phyloP scores from a whole-genome alignment of 2,797 vertebrate genomes.

The Momotus momota region DNA sequence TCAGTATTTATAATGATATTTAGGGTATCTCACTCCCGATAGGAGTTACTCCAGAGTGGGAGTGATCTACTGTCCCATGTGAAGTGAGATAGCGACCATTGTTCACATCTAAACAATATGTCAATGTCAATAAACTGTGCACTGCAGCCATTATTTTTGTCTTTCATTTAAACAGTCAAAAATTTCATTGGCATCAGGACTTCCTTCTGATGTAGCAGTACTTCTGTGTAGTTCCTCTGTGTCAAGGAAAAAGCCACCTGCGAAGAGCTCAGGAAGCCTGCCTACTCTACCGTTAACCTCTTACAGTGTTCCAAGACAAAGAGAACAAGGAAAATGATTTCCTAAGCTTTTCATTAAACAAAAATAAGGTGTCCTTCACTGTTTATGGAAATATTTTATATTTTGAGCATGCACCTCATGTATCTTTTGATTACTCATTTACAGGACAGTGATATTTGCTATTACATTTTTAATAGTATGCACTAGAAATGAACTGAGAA shows the following conservation, averaged over 20 bases:
- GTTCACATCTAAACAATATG: neutral
- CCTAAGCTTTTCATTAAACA: neutral
- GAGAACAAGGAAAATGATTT: neutral
- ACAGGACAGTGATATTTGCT: neutral
- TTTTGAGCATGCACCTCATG: neutral
- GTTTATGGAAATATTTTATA: neutral
- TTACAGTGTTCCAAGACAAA: neutral
- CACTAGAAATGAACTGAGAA: rapidly evolving
- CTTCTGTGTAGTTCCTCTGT: neutral
- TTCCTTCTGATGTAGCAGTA: neutral
- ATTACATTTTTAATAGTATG: rapidly evolving
- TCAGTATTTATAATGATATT: neutral
- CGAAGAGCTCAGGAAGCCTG: neutral
- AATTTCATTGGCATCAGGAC: neutral
- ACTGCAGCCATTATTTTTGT: neutral
- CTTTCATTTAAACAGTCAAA: neutral
- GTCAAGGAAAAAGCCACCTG: neutral
- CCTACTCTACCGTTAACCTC: neutral
- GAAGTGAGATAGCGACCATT: neutral
- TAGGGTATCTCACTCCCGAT: neutral
- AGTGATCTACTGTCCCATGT: neutral
- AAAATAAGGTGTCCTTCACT: neutral
- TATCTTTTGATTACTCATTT: neutral
- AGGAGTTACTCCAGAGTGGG: neutral
- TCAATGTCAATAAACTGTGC: neutral